These are phyloP conservation scores for Acanthosepion pharaonis DNA, from an alignment of 2,888 invertebrate species.

Conservation along the genomic window DNA sequence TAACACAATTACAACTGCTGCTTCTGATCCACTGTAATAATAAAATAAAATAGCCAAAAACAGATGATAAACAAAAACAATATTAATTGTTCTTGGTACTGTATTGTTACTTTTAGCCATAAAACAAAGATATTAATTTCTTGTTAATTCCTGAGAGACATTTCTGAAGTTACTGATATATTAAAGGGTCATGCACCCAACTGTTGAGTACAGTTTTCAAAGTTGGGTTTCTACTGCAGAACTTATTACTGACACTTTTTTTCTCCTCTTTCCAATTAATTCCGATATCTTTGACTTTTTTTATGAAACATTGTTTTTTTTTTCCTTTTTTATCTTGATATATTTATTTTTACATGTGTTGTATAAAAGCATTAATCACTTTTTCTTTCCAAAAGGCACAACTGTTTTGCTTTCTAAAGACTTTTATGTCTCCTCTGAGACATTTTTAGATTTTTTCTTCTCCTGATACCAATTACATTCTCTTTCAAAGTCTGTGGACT, in stretches of 20 bases:
- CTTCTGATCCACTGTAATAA: background rate
- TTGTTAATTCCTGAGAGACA: background rate
- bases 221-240: background rate
- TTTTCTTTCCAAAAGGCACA: background rate
- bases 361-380: background rate
- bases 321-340: background rate
- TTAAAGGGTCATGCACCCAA: conserved; percentile 11
- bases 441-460: background rate
- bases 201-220: background rate
- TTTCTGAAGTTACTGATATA: background rate
- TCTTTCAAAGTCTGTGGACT: background rate
- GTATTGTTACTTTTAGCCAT: background rate
- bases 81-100: background rate
- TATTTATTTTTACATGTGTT: background rate
- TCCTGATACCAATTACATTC: background rate
- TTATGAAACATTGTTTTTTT: background rate
- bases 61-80: background rate
- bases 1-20: background rate
- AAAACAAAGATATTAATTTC: background rate
- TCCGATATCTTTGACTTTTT: background rate
- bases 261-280: background rate
- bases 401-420: background rate
- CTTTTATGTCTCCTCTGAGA: background rate
- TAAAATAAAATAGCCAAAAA: background rate
- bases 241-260: background rate